Evolutionary conservation across 2,797 vertebrate genomes (phyloP).

Genomic region (Margarornis squamiger): DNA sequence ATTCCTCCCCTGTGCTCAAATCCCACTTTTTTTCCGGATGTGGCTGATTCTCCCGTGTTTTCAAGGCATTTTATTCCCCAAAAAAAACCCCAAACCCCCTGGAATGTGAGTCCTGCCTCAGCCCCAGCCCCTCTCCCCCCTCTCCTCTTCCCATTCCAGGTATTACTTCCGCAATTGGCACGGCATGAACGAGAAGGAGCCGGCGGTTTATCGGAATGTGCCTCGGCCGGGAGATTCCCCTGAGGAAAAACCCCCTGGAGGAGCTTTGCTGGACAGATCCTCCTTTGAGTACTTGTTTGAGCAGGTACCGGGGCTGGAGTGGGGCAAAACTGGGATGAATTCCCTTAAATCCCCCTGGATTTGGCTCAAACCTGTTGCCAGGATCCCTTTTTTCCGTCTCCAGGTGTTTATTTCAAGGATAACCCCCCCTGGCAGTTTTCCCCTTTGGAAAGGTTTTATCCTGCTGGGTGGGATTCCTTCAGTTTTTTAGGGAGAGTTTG

Average conservation of each 20-base stretch:
- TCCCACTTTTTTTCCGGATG: neutral
- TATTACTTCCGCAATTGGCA: conserved; percentile 95
- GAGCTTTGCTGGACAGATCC: conserved; percentile 81
- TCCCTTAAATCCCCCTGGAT: accelerated
- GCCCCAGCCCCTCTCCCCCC: neutral
- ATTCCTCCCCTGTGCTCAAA: neutral
- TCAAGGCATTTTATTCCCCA: neutral
- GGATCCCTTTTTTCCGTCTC: neutral
- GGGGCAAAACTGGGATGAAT: neutral
- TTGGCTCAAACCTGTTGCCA: accelerated
- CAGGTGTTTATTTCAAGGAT: neutral
- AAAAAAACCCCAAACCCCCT: too few relatives aligned
- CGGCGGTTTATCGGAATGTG: conserved; percentile 76
- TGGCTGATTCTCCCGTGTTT: accelerated
- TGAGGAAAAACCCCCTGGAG: conserved; percentile 14
- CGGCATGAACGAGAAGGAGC: conserved; percentile 79
- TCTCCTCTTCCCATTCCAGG: neutral
- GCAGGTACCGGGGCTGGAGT: conserved; percentile 77
- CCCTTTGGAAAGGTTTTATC: neutral
- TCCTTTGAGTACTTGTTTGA: conserved; percentile 90
- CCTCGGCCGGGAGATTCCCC: neutral
- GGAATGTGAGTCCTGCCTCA: too few relatives aligned
- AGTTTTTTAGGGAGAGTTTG: neutral
- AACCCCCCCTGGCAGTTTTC: accelerated
- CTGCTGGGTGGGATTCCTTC: neutral